Base-by-base conservation (phyloP, 2,797 vertebrate species). In the Austrolebias charrua region DNA sequence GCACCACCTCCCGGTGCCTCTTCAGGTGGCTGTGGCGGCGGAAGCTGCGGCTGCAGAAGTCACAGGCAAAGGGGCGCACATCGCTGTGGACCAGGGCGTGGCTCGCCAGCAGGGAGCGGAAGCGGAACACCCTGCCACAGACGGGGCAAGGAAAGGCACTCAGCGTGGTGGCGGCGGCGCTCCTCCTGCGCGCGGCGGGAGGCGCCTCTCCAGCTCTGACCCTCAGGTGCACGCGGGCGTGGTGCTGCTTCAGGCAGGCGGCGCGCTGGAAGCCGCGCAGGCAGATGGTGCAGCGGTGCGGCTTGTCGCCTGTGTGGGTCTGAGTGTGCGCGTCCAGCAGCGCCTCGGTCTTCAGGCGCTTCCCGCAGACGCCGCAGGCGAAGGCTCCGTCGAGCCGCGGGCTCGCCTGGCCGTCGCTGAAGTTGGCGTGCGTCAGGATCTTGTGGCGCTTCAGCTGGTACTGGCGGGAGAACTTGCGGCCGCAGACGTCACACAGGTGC, bases 401-500 rank as follows among this genome's bases (percentile, higher is more conserved):
- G 18, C 0, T 1, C 0, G 57, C 76, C 14, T 66, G 63, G 0
- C 16, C 29, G 0, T 15, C 4, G 0, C 0, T 10, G 0, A 13
- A 29, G 18, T 63, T 73, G 28, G 10, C 18, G 35, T 90, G 88
- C 1, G 82, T 50, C 28, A 87, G 66, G 8, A 66, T 31, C 19
- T 85, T 83, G 75, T 90, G 88, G 45, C 84, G 85, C 24, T 78
- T 79, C 0, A 90, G 78, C 71, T 89, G 88, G 43, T 88, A 80
- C 28, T 71, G 78, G 0, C 86, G 82, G 45, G 69, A 59, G 0
- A 90, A 90, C 53, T 86, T 88, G 44, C 88, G 85, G 0, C 87
- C 87, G 6, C 88, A 90, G 75, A 87, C 45, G 53, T 89, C 84
- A 1, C 88, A 90, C 38, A 89, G 86, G 58, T 90, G 86, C 1